phyloP scores from a whole-genome alignment of 2,113 vertebrate genomes.

The Salvelinus alpinus region DNA sequence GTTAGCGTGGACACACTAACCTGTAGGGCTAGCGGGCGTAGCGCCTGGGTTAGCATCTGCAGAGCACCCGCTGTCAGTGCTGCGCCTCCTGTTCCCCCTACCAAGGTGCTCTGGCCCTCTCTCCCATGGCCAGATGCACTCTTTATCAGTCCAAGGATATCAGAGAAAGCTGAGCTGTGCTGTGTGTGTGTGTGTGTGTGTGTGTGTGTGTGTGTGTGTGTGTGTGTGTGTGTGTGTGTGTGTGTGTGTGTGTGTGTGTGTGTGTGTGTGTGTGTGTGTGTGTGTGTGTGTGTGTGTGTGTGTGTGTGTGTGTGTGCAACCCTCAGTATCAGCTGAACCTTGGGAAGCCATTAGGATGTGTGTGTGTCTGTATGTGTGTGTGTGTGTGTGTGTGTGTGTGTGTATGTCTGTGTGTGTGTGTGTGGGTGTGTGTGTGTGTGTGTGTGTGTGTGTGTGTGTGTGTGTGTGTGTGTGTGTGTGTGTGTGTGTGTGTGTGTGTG shows the following conservation, averaged over 20 bases:
- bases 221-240: background rate
- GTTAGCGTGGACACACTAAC: background rate
- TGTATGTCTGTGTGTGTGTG: background rate
- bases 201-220: too few relatives aligned
- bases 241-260: background rate
- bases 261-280: background rate
- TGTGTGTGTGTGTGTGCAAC: background rate
- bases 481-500: background rate
- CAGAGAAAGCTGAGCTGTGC: too few relatives aligned
- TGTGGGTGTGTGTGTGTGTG: background rate
- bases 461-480: background rate
- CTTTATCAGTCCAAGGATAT: slow-evolving; percentile 59
- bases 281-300: background rate
- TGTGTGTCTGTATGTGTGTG: background rate
- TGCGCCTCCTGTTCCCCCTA: background rate
- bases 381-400: background rate
- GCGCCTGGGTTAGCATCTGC: background rate
- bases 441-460: background rate
- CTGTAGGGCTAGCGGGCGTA: background rate
- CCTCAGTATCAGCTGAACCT: background rate
- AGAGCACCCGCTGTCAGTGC: background rate
- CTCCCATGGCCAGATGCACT: slow-evolving; percentile 74
- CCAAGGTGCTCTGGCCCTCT: slow-evolving; percentile 64
- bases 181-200: too few relatives aligned
- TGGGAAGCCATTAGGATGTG: background rate